Conservation (phyloP, 2,113 vertebrate species). For the Pachycephala philippinensis region DNA sequence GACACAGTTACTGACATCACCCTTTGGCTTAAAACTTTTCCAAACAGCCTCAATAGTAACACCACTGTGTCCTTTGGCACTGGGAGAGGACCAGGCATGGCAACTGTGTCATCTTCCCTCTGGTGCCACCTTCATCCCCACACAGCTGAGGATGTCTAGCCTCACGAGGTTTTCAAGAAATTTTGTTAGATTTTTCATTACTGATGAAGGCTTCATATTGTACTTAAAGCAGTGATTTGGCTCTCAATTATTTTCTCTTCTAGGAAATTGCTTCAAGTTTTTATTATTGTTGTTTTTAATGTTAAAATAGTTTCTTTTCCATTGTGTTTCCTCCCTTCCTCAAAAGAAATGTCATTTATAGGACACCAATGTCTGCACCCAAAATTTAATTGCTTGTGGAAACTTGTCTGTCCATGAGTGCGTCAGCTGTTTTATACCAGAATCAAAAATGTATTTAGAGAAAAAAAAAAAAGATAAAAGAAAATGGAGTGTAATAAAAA, state of each 20-base stretch:
- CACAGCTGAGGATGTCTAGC: not conserved
- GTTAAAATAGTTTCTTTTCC: not conserved
- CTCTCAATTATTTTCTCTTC: not conserved
- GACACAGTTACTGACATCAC: not conserved
- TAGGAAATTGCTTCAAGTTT: not conserved
- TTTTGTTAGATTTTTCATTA: not conserved
- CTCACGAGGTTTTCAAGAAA: not conserved
- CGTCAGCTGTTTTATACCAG: slow-evolving; percentile 10
- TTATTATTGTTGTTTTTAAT: not conserved
- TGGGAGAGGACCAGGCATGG: not conserved
- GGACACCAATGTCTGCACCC: not conserved
- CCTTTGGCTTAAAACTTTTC: not conserved
- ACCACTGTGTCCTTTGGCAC: not conserved
- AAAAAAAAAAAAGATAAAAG: not conserved
- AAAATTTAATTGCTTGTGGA: not conserved
- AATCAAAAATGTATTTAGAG: not conserved
- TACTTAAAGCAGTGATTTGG: not conserved
- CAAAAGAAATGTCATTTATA: slow-evolving; percentile 15
- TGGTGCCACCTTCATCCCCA: accelerated
- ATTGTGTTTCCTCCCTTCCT: not conserved
- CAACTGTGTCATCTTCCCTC: not conserved
- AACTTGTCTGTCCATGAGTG: not conserved
- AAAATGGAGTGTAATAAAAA: slow-evolving; percentile 8
- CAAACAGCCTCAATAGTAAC: not conserved
- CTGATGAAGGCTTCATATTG: not conserved